These are phyloP conservation scores for Cactoblastis cactorum DNA, from an alignment of 2,888 invertebrate species.

Conservation along the genomic window DNA sequence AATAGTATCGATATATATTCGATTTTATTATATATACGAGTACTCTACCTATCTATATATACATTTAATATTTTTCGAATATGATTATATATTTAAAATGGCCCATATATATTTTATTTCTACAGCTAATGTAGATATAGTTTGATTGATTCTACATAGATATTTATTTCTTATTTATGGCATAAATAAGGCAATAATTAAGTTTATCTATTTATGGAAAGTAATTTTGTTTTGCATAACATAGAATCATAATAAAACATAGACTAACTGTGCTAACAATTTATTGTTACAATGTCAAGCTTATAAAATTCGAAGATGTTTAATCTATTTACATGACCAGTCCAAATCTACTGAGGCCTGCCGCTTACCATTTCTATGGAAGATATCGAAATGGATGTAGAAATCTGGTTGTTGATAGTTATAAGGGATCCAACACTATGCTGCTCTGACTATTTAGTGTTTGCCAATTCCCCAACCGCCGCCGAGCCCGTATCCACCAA, in stretches of 20 bases:
- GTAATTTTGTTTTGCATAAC: no score
- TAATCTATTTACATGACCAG: constrained; percentile 43
- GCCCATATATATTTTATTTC: no score
- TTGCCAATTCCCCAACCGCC: constrained; percentile 23
- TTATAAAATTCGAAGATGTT: constrained; percentile 33
- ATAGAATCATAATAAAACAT: constrained; percentile 5
- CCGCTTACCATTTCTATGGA: constrained; percentile 64
- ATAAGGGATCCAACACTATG: constrained; percentile 32
- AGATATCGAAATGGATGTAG: constrained; percentile 61
- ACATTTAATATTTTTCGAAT: no score
- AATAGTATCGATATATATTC: no score
- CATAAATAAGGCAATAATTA: no score
- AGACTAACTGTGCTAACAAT: constrained; percentile 33
- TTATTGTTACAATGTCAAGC: constrained; percentile 42
- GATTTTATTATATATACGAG: background rate
- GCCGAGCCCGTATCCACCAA: constrained; percentile 21
- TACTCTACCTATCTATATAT: no score
- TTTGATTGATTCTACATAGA: background rate
- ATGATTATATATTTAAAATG: no score
- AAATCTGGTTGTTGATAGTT: constrained; percentile 46
- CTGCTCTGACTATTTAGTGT: constrained; percentile 18
- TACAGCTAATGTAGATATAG: background rate
- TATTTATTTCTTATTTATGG: no score
- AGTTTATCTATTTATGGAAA: no score
- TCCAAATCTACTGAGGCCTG: constrained; percentile 54